These are phyloP conservation scores for Drosophila elegans DNA, from an alignment of 1,140 invertebrate genomes.

Conservation along the genomic window DNA sequence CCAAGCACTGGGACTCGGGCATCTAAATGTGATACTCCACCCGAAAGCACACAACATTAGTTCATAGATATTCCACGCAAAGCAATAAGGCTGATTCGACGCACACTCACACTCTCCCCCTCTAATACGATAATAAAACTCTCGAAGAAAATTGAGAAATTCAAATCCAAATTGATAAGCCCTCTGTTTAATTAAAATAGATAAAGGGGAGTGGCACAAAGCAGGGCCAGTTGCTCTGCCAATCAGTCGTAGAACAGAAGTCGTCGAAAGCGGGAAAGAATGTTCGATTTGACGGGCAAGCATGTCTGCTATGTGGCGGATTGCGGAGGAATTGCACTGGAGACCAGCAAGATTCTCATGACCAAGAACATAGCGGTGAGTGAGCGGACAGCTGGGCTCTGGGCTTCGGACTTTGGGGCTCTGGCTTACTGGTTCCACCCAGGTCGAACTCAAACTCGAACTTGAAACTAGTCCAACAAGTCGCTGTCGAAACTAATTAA, in stretches of 20 bases:
- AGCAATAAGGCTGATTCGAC: conserved; percentile 47
- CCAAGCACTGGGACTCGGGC: conserved; percentile 69
- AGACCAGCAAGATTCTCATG: conserved; percentile 77
- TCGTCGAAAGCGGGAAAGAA: conserved; percentile 48
- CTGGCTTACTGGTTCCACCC: neutral
- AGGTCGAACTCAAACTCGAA: neutral
- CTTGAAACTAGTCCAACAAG: conserved; percentile 26
- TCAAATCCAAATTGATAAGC: conserved; percentile 47
- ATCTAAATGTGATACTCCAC: conserved; percentile 46
- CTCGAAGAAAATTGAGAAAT: conserved; percentile 37
- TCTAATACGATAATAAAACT: conserved; percentile 37
- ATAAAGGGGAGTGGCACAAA: conserved; percentile 15
- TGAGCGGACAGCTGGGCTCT: conserved; percentile 13
- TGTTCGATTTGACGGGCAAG: conserved; percentile 75
- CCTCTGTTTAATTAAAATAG: conserved; percentile 60
- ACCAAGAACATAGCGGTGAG: conserved; percentile 79
- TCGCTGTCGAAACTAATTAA: conserved; percentile 50
- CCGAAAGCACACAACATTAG: conserved; percentile 14
- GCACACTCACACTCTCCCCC: conserved; percentile 27
- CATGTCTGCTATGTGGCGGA: conserved; percentile 81
- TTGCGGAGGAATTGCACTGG: conserved; percentile 76
- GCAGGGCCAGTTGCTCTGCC: neutral
- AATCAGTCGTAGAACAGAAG: conserved; percentile 41
- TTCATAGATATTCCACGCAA: conserved; percentile 33
- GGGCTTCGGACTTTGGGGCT: neutral